Evolutionary conservation across 2,888 invertebrate genomes (phyloP), one percentile per base, ranked within the genome.

Genomic region (Ornithoptera alexandrae): DNA sequence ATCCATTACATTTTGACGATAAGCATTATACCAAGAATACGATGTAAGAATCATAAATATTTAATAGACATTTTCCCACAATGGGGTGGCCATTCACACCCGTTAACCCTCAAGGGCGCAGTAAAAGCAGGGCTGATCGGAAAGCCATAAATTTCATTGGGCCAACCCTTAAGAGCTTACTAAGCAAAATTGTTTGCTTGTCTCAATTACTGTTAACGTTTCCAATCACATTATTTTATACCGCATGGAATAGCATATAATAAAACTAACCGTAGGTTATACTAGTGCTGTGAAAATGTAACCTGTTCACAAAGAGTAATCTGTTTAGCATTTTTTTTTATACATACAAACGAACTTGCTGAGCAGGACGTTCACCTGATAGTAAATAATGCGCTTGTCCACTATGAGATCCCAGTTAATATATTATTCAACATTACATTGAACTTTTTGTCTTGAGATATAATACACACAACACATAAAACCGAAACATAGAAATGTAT

Each of bases 21-120:
- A 78, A 79, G 78, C 72, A 69, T 72, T 70, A 74, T 70, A 74
- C 69, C 59, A 24, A n/a, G 53, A 36, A 20, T 67, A 81, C 84
- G 82, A 85, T 84, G 84, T 81, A 83, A 81, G 73, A 78, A 79
- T 86, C 86, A 90, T 92, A 92, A 90, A 92, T 92, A 91, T 91
- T 92, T 87, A 90, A 91, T 88, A 88, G 87, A 87, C 82, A 88
- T 90, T 86, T 92, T 92, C 90, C 89, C 91, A 91, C 90, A 91
- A 91, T 89, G 86, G 90, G 89, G 90, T 87, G 86, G 89, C 87
- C 81, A 88, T 90, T 90, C 86, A 83, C 90, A 90, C 89, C 89
- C 84, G 85, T 80, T 84, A 88, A 86, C 87, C 88, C 90, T 86
- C 89, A 76, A 82, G 88, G 84, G 90, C 78, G 78, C 79, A 74